These are phyloP conservation scores for Crypturellus tataupa DNA, from an alignment of 2,797 vertebrate species.

Conservation along the genomic window DNA sequence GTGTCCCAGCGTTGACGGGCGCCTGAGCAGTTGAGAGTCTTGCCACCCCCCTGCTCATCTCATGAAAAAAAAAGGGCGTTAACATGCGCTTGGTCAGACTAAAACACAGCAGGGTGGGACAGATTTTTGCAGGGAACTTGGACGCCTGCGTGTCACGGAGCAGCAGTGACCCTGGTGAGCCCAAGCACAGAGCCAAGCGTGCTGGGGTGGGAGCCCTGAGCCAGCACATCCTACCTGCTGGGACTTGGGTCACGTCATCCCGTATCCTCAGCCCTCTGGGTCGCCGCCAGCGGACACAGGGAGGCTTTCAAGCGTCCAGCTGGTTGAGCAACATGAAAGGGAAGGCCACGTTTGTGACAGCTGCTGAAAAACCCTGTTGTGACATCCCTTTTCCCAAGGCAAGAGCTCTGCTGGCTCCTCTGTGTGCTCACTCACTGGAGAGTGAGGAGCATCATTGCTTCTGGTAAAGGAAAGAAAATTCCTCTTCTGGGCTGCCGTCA, in stretches of 20 bases:
- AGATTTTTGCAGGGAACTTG: not conserved
- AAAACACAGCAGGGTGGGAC: not conserved
- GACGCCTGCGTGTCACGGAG: not conserved
- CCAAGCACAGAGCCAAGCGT: rapidly evolving
- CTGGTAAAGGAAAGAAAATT: not conserved
- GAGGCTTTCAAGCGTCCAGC: not conserved
- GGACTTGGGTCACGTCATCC: not conserved
- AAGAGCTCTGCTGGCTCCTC: not conserved
- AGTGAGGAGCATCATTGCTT: not conserved
- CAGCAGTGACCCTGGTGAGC: not conserved
- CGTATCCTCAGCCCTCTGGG: not conserved
- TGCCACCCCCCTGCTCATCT: not conserved
- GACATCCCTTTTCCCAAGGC: not conserved
- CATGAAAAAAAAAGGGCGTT: not conserved
- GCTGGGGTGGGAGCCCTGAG: not conserved
- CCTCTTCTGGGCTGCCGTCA: not conserved
- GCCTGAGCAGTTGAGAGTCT: not conserved
- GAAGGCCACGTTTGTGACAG: not conserved
- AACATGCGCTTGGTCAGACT: rapidly evolving
- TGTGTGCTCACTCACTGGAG: not conserved
- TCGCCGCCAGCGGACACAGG: not conserved
- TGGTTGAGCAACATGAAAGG: conserved; percentile 2
- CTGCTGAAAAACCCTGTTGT: conserved; percentile 33
- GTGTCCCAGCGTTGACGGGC: rapidly evolving
- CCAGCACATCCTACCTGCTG: conserved; percentile 15